Percentiles rank a stretch among this genome's conserved stretches.
Conservation (phyloP, 2,797 vertebrate species). For the Urophycis tenuis region DNA sequence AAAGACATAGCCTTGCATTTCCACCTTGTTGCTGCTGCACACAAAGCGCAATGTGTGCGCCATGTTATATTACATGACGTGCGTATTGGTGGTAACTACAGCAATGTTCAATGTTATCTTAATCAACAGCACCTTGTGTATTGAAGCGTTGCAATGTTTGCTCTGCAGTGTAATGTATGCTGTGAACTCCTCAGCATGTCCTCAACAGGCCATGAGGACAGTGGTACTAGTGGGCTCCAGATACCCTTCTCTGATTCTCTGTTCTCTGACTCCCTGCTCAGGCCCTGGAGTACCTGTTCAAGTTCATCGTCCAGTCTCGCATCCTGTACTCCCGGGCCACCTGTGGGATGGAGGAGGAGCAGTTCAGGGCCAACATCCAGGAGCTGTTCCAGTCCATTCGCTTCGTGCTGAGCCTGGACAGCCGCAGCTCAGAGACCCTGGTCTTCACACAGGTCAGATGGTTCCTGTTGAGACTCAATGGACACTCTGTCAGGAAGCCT, state of each 20-base stretch:
- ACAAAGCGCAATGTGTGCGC: not conserved
- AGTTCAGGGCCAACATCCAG: conserved; percentile 92
- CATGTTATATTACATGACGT: not conserved
- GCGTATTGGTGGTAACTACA: not conserved
- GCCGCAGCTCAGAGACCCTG: conserved; percentile 94
- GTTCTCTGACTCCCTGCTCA: conserved; percentile 49
- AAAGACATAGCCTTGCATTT: not conserved
- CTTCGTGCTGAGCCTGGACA: conserved; percentile 96
- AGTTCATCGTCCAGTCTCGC: conserved; percentile 98
- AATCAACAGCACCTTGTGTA: not conserved
- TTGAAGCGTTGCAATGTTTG: not conserved
- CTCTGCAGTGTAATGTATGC: too few relatives aligned
- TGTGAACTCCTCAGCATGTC: not conserved
- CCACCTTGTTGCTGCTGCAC: not conserved
- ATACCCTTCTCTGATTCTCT: conserved; percentile 31
- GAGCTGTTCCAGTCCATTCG: conserved; percentile 99
- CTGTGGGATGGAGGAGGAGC: conserved; percentile 97
- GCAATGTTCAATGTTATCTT: not conserved
- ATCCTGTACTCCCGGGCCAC: conserved; percentile 96
- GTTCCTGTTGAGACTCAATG: not conserved
- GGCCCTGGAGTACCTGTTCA: conserved; percentile 98
- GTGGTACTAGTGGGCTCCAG: not conserved
- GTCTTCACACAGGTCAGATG: conserved; percentile 94
- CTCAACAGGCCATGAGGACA: not conserved
- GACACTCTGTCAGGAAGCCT: not conserved